Base-by-base conservation (phyloP, 2,113 vertebrate species). In the Ahaetulla prasina region DNA sequence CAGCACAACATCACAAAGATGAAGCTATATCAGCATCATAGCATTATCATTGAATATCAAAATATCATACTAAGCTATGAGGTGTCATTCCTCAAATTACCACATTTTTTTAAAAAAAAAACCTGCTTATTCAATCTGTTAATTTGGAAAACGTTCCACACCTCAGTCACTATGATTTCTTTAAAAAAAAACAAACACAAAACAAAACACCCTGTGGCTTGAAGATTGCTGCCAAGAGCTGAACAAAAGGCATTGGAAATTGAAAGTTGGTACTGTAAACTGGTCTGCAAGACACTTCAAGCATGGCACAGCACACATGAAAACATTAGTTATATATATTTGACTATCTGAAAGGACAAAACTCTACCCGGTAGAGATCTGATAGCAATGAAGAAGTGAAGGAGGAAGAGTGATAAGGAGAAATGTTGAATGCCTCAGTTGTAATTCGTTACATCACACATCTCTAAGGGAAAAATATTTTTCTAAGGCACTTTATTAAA, bases 401-500 rank as follows among this genome's bases (percentile, higher is more conserved):
- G 49, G 49, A 68, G 74, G 54, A 43, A 95, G 95, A 92, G 88
- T 68, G 63, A 68, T 35, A 68, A 50, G 68, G 20, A 55, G 57
- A 92, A 94, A 94, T 95, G 94, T 96, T 91, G 93, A 95, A 97
- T 95, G 95, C 95, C 97, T 96, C 96, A 93, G 95, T 96, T 95
- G 50, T 93, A 94, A 91, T 94, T 95, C 94, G 96, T 96, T 95
- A 96, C 11, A 94, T 95, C 93, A 95, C 94, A 96, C 95, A 96
- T 96, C 96, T 96, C 96, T 95, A 96, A 92, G 96, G 96, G 96
- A 94, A 93, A 97, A 97, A 96, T 95, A 95, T 94, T 94, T 55
- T 95, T 97, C 95, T 97, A 99, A 99, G 99, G 99, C 99, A 99
- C 99, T 99, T 99, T 98, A 98, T 98, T 92, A 96, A 96, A 98